Evolutionary conservation across 2,888 invertebrate genomes (phyloP).

Genomic region (Limnephilus marmoratus): DNA sequence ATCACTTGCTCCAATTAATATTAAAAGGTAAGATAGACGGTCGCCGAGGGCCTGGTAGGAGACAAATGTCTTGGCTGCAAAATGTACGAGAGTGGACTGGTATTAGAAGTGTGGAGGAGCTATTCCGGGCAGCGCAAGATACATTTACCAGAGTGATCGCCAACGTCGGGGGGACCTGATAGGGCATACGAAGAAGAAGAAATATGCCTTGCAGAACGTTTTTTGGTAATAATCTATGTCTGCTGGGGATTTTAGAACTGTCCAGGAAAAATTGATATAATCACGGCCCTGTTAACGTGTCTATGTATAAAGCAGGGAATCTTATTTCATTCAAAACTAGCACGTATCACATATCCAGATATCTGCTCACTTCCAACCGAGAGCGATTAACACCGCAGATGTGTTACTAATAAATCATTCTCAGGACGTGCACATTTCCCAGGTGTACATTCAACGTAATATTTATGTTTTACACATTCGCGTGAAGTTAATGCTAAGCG

Average conservation of each 20-base stretch:
- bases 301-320: constrained; percentile 7
- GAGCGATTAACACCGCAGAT: constrained; percentile 47
- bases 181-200: neutral
- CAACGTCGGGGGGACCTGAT: too few species aligned
- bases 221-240: neutral
- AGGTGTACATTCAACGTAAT: neutral
- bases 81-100: too few species aligned
- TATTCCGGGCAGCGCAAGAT: too few species aligned
- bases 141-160: too few species aligned
- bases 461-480: neutral
- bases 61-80: too few species aligned
- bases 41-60: too few species aligned
- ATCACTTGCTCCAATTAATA: too few species aligned
- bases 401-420: constrained; percentile 4
- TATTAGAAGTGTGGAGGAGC: too few species aligned
- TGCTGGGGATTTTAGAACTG: neutral
- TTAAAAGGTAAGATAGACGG: too few species aligned
- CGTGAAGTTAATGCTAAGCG: neutral
- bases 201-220: neutral
- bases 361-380: constrained; percentile 16
- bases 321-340: constrained; percentile 38
- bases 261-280: neutral
- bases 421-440: neutral
- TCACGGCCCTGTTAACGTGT: neutral
- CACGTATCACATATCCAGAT: neutral